Percentiles rank a stretch among this genome's conserved stretches.
Conservation (phyloP, 2,888 invertebrate species). For the Pyrgus malvae region DNA sequence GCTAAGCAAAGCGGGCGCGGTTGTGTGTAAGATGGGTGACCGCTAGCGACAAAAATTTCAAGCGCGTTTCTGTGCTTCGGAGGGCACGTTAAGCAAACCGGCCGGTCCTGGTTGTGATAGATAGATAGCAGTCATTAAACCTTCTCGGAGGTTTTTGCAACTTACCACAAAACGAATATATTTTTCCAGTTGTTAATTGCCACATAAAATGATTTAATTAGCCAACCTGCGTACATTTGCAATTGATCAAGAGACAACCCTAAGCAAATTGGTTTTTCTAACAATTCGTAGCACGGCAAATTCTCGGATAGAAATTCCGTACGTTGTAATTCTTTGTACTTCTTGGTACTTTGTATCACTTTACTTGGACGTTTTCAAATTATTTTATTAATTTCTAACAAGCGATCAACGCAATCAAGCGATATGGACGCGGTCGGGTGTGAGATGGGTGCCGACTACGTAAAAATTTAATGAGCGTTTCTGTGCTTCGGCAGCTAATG, state of each 20-base stretch:
- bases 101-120: too few species aligned
- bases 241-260: background rate
- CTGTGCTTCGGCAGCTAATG: too few species aligned
- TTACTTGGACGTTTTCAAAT: background rate
- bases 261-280: background rate
- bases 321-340: background rate
- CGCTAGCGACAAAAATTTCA: too few species aligned
- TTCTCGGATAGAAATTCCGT: background rate
- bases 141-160: too few species aligned
- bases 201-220: constrained; percentile 1
- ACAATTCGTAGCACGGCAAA: background rate
- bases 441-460: too few species aligned
- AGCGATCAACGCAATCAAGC: background rate
- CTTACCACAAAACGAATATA: background rate
- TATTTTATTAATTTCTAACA: background rate
- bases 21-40: too few species aligned
- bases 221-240: background rate
- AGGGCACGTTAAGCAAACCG: too few species aligned
- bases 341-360: background rate
- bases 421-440: too few species aligned
- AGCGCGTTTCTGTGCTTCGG: too few species aligned
- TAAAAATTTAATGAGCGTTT: too few species aligned
- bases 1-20: too few species aligned
- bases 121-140: too few species aligned
- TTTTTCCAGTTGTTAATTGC: background rate